These are phyloP conservation scores for Fragum whitleyi DNA, from an alignment of 2,888 invertebrate genomes.

Conservation along the genomic window DNA sequence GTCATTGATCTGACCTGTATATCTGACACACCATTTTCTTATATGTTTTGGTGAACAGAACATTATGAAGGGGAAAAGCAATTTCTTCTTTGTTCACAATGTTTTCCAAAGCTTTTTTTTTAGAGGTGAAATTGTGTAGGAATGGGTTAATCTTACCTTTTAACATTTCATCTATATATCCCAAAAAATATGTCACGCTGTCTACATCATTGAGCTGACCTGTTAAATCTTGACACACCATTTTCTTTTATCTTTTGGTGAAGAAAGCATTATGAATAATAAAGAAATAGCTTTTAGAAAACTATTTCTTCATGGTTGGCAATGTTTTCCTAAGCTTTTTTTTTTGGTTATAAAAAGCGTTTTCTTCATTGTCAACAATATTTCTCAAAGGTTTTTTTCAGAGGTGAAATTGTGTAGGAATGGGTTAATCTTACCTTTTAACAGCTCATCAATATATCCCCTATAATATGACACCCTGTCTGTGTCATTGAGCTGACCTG, in stretches of 20 bases:
- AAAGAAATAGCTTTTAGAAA: not conserved
- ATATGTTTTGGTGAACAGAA: constrained; percentile 63
- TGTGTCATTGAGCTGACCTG: constrained; percentile 69
- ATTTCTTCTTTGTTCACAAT: too few relatives aligned
- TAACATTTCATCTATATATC: constrained; percentile 45
- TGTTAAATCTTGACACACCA: constrained; percentile 70
- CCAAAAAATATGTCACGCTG: constrained; percentile 66
- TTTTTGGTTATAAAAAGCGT: too few relatives aligned
- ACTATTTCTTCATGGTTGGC: constrained; percentile 6
- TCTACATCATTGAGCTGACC: constrained; percentile 70
- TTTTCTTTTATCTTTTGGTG: constrained; percentile 80
- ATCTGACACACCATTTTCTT: constrained; percentile 76
- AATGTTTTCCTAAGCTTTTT: too few relatives aligned
- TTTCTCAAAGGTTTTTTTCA: too few relatives aligned
- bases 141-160: constrained; percentile 36
- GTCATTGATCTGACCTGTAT: constrained; percentile 69
- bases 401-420: too few relatives aligned
- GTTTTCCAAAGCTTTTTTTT: too few relatives aligned
- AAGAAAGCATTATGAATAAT: not conserved
- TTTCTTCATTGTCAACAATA: too few relatives aligned
- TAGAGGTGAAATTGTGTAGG: too few relatives aligned
- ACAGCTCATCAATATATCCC: constrained; percentile 44
- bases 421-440: constrained; percentile 43
- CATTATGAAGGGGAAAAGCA: not conserved
- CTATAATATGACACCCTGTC: constrained; percentile 68